Conservation (phyloP, 35 echinoderm and acorn worm genomes). For the Heliocidaris tuberculata region DNA sequence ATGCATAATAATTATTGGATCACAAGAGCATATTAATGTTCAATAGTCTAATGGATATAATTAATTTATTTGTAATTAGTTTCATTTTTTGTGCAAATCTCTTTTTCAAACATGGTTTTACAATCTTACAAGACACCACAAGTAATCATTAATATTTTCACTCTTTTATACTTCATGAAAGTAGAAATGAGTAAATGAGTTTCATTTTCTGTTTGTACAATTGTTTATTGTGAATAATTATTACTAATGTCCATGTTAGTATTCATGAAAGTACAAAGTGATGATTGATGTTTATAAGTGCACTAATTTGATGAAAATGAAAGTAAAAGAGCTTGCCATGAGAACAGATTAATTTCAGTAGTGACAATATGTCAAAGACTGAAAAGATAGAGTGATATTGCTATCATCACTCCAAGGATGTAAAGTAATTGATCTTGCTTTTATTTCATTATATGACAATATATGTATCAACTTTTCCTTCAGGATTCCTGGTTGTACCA, state of each 20-base stretch:
- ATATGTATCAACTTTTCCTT: neutral
- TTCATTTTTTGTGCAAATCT: neutral
- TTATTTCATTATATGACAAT: neutral
- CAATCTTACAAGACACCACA: too few relatives aligned
- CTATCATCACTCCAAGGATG: neutral
- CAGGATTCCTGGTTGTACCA: slow-evolving; percentile 97
- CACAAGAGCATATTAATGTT: too few relatives aligned
- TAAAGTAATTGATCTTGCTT: neutral
- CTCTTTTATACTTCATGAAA: neutral
- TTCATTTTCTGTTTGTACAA: neutral
- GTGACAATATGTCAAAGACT: too few relatives aligned
- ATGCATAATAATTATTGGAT: too few relatives aligned
- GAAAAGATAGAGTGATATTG: too few relatives aligned
- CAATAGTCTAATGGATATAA: neutral
- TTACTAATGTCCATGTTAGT: neutral
- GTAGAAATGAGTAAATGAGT: neutral
- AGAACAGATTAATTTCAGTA: too few relatives aligned
- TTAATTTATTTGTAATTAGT: neutral
- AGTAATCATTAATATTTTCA: too few relatives aligned
- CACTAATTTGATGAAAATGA: too few relatives aligned
- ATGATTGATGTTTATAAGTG: too few relatives aligned
- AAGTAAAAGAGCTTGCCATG: too few relatives aligned
- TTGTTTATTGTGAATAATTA: neutral
- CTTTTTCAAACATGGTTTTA: too few relatives aligned
- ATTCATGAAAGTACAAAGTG: neutral